Evolutionary conservation across 2,113 vertebrate species (phyloP), one percentile per base, ranked within the genome.

Genomic region (Pseudolaguvia tuberculata): DNA sequence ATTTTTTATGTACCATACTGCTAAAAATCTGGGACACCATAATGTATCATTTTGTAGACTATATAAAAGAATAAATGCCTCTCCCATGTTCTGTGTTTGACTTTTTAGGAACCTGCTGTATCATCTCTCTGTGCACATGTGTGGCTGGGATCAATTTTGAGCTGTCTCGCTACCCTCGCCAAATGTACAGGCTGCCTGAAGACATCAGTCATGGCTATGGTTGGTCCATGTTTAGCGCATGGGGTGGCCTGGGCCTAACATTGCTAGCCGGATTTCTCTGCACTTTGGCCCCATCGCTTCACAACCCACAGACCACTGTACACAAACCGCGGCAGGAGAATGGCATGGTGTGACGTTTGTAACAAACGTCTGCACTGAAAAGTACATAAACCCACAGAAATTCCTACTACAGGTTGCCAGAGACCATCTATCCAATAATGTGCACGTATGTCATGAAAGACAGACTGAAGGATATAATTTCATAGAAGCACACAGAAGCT

Each of bases 181-280:
- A 95, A 91, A 91, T 99, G 90, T 99, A 96, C 0, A 94, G 96
- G 81, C 94, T 99, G 62, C 97, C 97, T 0, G 96, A 98, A 51
- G 97, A 99, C 91, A 96, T 99, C 92, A 93, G 95, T 83, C 97
- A 99, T 0, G 97, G 97, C 78, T 99, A 99, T 6, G 96, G 97
- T 84, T 99, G 97, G 97, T 98, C 97, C 79, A 99, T 99, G 97
- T 99, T 98, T 85, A 98, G 96, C 79, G 97, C 97, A 0, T 99
- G 97, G 97, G 96, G 95, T 0, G 97, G 97, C 82, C 92, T 99
- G 86, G 97, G 97, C 79, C 94, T 98, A 80, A 97, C 97, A 0
- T 90, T 99, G 48, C 94, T 99, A 88, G 95, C 97, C 73, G 97
- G 97, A 61, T 99, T 99, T 89, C 94, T 99, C 90, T 99, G 97